Base-by-base conservation (phyloP, 2,888 invertebrate genomes). In the Cerastoderma edule region DNA sequence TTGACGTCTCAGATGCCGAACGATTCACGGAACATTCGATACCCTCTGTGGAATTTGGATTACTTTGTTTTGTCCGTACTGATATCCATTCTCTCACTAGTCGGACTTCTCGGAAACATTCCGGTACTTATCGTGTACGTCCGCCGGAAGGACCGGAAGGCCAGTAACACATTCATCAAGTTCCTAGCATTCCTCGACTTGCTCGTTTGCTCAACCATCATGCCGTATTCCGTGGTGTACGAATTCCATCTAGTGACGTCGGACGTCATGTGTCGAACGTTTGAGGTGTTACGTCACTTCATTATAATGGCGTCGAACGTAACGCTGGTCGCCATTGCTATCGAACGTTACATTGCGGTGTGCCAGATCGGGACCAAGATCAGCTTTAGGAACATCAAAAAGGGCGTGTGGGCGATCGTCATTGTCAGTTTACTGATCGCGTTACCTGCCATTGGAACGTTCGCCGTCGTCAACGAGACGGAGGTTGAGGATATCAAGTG, bases 151-250 rank as follows among this genome's bases (percentile, higher is more conserved):
- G 86, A 87, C 22, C 82, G 74, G 48, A 75, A 83, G 48, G 76
- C 83, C 16, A 80, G 83, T n/a, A 87, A 85, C 66, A 88, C 87
- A 1, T 89, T 89, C 73, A 89, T 89, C 65, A 83, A 85, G 65
- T 78, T 83, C 24, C 73, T 89, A 24, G 85, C 88, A 1, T 67
- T 88, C 24, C 68, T 89, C 33, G 89, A 89, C 68, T 64, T 89
- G 6, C 53, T 83, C 24, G 88, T 88, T 0, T 89, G 88, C 65
- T 66, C 74, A 3, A 39, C 84, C 22, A 75, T 88, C 8, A 87
- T 89, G 83, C 88, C 88, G 10, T 89, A 89, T 70, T 83, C 85
- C 0, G 75, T 89, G 64, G 76, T 88, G 3, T 87, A 86, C 64
- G 88, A 89, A 73, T 78, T 86, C 24, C 87, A 87, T 66, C 46